Conservation (phyloP, 2,888 invertebrate genomes). For the Oscheius onirici region DNA sequence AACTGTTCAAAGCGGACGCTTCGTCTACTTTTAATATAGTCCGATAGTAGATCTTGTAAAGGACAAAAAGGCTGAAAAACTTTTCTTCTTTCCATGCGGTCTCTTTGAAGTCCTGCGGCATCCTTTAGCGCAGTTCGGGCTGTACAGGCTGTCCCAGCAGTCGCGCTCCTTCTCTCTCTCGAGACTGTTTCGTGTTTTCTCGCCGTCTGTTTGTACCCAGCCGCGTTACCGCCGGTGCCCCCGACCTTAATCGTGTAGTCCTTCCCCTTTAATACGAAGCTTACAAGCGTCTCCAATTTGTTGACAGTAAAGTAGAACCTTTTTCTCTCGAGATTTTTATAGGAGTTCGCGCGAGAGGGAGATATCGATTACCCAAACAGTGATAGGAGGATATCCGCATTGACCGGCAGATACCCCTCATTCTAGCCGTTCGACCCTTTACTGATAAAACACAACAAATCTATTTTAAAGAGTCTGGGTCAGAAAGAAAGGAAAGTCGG, state of each 20-base stretch:
- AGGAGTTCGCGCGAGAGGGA: background rate
- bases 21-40: too few species aligned
- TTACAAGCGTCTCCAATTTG: constrained; percentile 15
- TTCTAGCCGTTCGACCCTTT: background rate
- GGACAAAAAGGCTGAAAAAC: background rate
- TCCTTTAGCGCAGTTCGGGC: background rate
- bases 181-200: constrained; percentile 35
- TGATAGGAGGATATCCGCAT: constrained; percentile 13
- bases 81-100: background rate
- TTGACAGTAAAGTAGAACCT: background rate
- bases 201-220: constrained; percentile 29
- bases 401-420: background rate
- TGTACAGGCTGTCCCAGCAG: constrained; percentile 4
- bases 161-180: constrained; percentile 1
- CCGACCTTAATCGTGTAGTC: constrained; percentile 30
- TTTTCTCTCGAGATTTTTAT: background rate
- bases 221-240: constrained; percentile 23
- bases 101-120: too few species aligned
- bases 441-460: background rate
- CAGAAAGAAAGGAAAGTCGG: background rate
- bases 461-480: constrained; percentile 27
- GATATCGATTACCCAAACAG: constrained; percentile 29
- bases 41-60: too few species aligned
- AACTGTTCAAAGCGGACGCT: too few species aligned
- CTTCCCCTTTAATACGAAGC: constrained; percentile 24